Evolutionary conservation across 2,797 vertebrate species (phyloP).

Genomic region (Phyllotis vaccarum): DNA sequence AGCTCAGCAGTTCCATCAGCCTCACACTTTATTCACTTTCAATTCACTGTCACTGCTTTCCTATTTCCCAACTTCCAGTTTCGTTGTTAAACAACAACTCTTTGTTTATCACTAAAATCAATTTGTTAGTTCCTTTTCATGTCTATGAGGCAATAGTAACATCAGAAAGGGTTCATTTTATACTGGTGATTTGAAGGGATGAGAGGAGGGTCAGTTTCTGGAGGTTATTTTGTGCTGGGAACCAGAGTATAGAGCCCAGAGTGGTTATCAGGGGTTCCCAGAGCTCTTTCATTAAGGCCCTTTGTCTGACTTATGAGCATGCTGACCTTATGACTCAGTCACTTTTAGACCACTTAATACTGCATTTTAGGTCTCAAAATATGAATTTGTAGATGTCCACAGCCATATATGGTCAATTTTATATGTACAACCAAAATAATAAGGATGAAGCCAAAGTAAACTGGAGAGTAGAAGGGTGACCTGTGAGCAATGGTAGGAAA

Average conservation of each 20-base stretch:
- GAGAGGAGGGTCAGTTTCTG: not conserved
- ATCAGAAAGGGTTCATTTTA: not conserved
- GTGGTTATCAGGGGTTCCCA: not conserved
- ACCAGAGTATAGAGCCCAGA: not conserved
- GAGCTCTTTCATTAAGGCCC: not conserved
- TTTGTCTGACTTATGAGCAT: no score
- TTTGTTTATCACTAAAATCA: not conserved
- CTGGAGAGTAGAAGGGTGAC: no score
- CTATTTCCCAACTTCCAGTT: not conserved
- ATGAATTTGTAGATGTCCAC: not conserved
- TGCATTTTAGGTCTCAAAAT: not conserved
- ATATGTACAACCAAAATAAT: not conserved
- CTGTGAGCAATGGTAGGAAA: not conserved
- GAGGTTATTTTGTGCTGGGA: not conserved
- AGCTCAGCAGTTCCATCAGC: not conserved
- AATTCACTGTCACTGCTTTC: not conserved
- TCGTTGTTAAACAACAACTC: not conserved
- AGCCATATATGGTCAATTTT: not conserved
- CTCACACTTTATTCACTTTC: not conserved
- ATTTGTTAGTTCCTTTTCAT: not conserved
- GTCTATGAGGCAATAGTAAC: not conserved
- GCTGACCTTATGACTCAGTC: not conserved
- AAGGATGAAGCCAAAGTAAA: not conserved
- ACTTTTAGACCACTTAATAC: not conserved
- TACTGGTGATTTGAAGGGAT: not conserved